Evolutionary conservation across 2,888 invertebrate genomes (phyloP).

Genomic region (Pandemis heparana): DNA sequence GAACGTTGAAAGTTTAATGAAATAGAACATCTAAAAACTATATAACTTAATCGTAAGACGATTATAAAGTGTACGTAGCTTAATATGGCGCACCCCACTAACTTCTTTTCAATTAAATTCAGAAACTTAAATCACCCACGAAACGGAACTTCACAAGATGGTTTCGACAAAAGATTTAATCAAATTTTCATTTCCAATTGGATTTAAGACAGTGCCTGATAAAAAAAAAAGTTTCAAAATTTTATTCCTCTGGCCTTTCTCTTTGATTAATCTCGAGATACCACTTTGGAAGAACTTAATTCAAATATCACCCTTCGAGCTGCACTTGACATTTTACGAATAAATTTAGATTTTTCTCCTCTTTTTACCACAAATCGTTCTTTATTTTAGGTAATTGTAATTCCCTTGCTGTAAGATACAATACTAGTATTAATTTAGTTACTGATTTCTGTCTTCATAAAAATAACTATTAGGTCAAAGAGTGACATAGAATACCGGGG

Average conservation of each 20-base stretch:
- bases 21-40: no score
- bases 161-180: slow-evolving; percentile 32
- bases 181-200: slow-evolving; percentile 36
- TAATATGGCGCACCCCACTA: not conserved
- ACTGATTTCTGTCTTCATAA: no score
- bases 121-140: not conserved
- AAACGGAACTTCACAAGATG: slow-evolving; percentile 15
- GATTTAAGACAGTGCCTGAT: slow-evolving; percentile 28
- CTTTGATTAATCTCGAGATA: slow-evolving; percentile 39
- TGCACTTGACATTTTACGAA: slow-evolving; percentile 21
- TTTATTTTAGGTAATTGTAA: not conserved
- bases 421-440: no score
- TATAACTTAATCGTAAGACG: no score
- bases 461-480: no score
- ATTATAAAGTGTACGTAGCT: no score
- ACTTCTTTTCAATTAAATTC: not conserved
- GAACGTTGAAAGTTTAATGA: no score
- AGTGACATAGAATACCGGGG: not conserved
- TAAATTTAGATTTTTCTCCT: not conserved
- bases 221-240: slow-evolving; percentile 37
- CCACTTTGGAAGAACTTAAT: slow-evolving; percentile 32
- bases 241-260: slow-evolving; percentile 26
- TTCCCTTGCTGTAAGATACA: not conserved
- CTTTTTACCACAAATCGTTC: not conserved
- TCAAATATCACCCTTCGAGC: slow-evolving; percentile 37